These are phyloP conservation scores for Drosophila tanythrix DNA, from an alignment of 2,888 invertebrate species.

Conservation along the genomic window DNA sequence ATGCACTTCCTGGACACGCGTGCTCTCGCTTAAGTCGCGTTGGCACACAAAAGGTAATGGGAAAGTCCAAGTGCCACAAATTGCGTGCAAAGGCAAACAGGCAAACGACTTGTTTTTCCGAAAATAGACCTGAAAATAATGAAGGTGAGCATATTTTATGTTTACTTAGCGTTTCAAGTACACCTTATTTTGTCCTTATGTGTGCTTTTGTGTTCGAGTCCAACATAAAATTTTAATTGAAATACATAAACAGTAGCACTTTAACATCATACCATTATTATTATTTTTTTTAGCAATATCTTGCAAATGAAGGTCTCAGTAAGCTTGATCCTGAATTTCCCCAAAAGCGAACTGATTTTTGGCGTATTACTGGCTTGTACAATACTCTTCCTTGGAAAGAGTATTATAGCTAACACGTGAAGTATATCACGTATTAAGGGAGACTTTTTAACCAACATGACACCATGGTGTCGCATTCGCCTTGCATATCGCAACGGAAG, in stretches of 20 bases:
- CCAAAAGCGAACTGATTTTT: not conserved
- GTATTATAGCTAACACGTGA: too few relatives aligned
- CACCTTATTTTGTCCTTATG: not conserved
- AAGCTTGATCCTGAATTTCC: not conserved
- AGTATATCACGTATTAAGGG: too few relatives aligned
- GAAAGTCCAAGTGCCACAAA: constrained; percentile 14
- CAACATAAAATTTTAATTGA: not conserved
- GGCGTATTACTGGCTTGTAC: not conserved
- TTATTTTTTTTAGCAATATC: not conserved
- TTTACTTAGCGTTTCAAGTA: constrained; percentile 17
- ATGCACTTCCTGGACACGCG: constrained; percentile 65
- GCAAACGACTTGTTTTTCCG: not conserved
- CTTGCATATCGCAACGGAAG: not conserved
- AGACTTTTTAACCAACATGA: too few relatives aligned
- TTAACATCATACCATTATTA: not conserved
- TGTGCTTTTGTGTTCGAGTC: not conserved
- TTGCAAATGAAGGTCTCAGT: not conserved
- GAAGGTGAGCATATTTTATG: constrained; percentile 55
- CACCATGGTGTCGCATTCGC: not conserved
- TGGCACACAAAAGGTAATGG: constrained; percentile 26
- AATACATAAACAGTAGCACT: not conserved
- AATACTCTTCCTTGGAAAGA: not conserved
- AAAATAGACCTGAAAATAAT: not conserved
- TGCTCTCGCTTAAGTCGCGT: not conserved
- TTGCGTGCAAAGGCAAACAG: constrained; percentile 22